A percentile compares a stretch with the other conserved stretches of the same genome.
These are phyloP conservation scores for Periparus ater DNA, from an alignment of 2,797 vertebrate genomes.

Conservation along the genomic window DNA sequence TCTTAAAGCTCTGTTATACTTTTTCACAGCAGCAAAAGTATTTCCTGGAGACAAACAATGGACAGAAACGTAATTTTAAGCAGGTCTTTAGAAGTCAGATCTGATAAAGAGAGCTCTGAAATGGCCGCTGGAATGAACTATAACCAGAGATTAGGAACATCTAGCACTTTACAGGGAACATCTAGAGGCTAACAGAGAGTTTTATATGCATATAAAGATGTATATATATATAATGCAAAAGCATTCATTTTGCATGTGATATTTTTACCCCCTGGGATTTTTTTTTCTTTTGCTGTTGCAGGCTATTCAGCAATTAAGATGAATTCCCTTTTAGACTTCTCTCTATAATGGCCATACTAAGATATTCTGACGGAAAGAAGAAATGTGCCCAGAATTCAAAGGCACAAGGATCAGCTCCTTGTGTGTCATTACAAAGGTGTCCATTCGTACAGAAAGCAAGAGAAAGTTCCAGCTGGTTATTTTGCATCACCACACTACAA, in stretches of 20 bases:
- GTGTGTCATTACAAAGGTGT: not conserved
- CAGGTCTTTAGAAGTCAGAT: not conserved
- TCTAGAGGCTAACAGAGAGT: not conserved
- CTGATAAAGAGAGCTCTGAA: not conserved
- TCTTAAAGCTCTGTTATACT: not conserved
- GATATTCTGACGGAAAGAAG: not conserved
- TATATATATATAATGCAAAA: not conserved
- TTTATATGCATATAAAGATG: not conserved
- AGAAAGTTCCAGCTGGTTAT: not conserved
- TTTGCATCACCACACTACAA: not conserved
- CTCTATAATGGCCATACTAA: not conserved
- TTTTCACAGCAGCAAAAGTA: not conserved
- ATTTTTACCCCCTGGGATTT: not conserved
- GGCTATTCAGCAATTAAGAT: not conserved
- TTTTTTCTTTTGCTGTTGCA: not conserved
- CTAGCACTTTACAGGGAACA: not conserved
- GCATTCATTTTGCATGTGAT: not conserved
- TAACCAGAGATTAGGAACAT: not conserved
- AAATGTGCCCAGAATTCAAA: not conserved
- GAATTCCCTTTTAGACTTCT: not conserved
- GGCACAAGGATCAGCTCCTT: not conserved
- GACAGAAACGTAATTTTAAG: not conserved
- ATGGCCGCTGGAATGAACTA: not conserved
- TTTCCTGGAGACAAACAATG: not conserved
- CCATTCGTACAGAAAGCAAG: not conserved